Evolutionary conservation across 53 echinoderm and acorn worm species (phyloP), one percentile per base, ranked within the genome.

Genomic region (Apostichopus leukothele): DNA sequence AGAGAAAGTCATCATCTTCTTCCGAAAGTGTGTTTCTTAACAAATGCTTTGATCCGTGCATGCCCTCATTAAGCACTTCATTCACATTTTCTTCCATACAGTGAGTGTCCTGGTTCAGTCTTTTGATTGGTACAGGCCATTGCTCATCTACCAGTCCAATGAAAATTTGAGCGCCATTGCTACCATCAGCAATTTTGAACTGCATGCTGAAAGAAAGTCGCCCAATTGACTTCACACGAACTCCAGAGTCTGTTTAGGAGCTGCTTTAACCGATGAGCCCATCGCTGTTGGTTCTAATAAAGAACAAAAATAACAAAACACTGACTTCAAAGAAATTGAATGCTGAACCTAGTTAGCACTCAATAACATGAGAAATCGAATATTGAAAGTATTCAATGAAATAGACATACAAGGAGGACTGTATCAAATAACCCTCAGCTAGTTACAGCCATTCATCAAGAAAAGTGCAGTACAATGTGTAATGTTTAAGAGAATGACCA

Each of bases 1-100:
- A 76, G 76, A 76, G 23, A 76, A 76, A 76, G 26, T 76, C 76
- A n/a, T 76, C 76, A 76, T 76, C 76, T 10, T 76, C 12, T 10
- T 76, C 76, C 10, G 51, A 50, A 50, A 76, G 13, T 76, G 26
- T 76, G 5, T 27, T 22, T 25, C 27, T 51, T 13, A 76, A 25
- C 26, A 76, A 76, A 25, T 20, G 26, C 27, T 26, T 27, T 1
- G 76, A 27, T 25, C 26, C 76, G 5, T 23, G 76, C 23, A 5
- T 25, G 14, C 51, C 27, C 6, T 76, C 76, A 21, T 7, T 25
- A 76, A 76, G 76, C 13, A 76, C 51, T 14, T 76, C 6, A 20
- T 25, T 7, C 39, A 76, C 76, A 27, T 20, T 13, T 76, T 76
- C 8, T 7, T 76, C 76, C 76, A 22, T 76, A 8, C 51, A 6